A percentile compares a stretch with the other conserved stretches of the same genome.
Conservation (phyloP, 2,888 invertebrate species). For the Rotaria magnacalcarata region DNA sequence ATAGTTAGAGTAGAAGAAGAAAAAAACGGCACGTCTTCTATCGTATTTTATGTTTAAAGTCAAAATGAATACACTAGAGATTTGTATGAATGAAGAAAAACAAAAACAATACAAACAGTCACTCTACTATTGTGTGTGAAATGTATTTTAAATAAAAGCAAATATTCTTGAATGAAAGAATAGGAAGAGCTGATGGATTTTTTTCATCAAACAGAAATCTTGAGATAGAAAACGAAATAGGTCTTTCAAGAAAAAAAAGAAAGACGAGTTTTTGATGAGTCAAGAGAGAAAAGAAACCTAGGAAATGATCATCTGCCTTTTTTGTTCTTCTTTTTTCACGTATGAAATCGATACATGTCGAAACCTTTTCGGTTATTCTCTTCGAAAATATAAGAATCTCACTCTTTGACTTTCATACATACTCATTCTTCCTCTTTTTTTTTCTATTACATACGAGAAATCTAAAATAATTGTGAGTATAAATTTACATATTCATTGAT, state of each 20-base stretch:
- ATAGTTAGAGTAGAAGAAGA: not conserved
- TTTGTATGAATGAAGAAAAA: not conserved
- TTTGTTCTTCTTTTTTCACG: not conserved
- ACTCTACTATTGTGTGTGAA: not conserved
- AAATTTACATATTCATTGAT: not conserved
- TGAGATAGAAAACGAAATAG: not conserved
- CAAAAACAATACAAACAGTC: constrained; percentile 1
- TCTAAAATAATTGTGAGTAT: not conserved
- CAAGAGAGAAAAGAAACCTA: not conserved
- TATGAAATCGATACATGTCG: not conserved
- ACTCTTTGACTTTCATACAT: not conserved
- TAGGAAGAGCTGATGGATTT: not conserved
- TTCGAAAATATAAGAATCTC: constrained; percentile 13
- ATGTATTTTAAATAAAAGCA: constrained; percentile 24
- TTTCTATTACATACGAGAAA: not conserved
- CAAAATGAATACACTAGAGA: constrained; percentile 17
- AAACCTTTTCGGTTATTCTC: constrained; percentile 12
- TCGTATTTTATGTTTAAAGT: not conserved
- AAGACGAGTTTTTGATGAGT: not conserved
- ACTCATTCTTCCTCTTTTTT: not conserved
- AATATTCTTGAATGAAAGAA: not conserved
- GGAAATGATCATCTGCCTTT: not conserved
- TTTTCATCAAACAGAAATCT: not conserved
- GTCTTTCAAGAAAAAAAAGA: not conserved
- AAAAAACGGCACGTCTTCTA: not conserved